phyloP scores from a whole-genome alignment of 2,113 vertebrate genomes.

The Ifrita kowaldi region DNA sequence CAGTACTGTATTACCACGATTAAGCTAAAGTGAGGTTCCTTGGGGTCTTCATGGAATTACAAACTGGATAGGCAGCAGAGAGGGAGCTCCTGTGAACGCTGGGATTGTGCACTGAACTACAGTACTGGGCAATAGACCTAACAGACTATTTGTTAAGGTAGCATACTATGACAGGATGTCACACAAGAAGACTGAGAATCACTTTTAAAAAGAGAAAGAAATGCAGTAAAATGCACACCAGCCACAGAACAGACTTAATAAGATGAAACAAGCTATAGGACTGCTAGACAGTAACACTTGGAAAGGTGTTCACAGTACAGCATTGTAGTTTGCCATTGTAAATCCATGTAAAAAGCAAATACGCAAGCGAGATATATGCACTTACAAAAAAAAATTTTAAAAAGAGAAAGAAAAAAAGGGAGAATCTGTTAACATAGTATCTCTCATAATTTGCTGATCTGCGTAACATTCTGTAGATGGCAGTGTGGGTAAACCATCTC shows the following conservation, averaged over 20 bases:
- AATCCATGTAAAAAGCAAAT: background rate
- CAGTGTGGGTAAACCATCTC: constrained; percentile 36
- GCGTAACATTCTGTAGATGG: constrained; percentile 50
- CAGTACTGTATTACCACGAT: too few relatives aligned
- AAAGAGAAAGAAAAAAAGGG: background rate
- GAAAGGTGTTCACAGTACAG: background rate
- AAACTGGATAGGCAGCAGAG: accelerated
- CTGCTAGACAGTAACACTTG: background rate
- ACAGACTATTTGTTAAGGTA: background rate
- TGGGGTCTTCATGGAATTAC: background rate
- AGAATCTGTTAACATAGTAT: background rate
- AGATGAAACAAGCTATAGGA: background rate
- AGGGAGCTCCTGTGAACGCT: background rate
- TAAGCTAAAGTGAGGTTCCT: background rate
- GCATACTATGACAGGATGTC: background rate
- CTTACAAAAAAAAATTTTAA: accelerated
- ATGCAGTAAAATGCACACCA: background rate
- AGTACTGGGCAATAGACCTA: background rate
- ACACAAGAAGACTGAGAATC: background rate
- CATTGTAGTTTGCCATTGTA: background rate
- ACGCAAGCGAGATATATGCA: accelerated
- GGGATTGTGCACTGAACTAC: background rate
- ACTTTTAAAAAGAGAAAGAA: too few relatives aligned
- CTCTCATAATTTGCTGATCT: background rate
- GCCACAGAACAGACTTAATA: background rate